These are phyloP conservation scores for Lethenteron reissneri DNA, from an alignment of 2,113 vertebrate species.

Conservation along the genomic window DNA sequence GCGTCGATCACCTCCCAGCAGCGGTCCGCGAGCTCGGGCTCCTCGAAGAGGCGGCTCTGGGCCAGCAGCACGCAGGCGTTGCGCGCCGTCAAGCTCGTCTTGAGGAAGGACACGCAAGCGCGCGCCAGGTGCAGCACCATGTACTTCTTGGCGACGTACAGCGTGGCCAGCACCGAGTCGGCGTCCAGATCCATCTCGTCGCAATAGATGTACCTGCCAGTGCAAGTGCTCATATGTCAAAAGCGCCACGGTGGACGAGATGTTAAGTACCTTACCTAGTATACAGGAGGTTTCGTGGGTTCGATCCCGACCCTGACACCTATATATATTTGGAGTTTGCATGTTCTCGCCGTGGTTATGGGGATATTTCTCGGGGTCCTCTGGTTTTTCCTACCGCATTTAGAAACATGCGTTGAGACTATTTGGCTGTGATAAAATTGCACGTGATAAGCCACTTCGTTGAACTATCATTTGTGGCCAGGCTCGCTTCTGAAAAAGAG, in stretches of 20 bases:
- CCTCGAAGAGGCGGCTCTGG: slow-evolving; percentile 90
- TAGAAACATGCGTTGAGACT: no score
- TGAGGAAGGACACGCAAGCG: slow-evolving; percentile 79
- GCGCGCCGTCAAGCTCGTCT: slow-evolving; percentile 74
- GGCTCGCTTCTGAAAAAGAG: no score
- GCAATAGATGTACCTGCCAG: slow-evolving; percentile 71
- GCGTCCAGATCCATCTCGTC: slow-evolving; percentile 89
- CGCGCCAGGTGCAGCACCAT: slow-evolving; percentile 69
- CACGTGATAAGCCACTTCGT: no score
- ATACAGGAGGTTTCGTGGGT: not conserved
- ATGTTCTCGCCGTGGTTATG: no score
- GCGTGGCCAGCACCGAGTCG: slow-evolving; percentile 74
- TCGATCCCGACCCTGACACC: no score
- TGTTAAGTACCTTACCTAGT: not conserved
- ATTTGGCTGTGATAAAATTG: no score
- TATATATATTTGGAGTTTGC: no score
- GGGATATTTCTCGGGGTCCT: no score
- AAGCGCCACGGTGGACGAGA: not conserved
- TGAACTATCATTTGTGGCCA: no score
- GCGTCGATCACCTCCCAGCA: slow-evolving; percentile 98
- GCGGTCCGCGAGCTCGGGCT: slow-evolving; percentile 68
- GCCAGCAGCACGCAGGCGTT: slow-evolving; percentile 86
- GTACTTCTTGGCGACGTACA: slow-evolving; percentile 95
- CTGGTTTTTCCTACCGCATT: no score
- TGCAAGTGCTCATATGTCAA: no score